phyloP scores from a whole-genome alignment of 2,113 vertebrate genomes.

The Micromys minutus region DNA sequence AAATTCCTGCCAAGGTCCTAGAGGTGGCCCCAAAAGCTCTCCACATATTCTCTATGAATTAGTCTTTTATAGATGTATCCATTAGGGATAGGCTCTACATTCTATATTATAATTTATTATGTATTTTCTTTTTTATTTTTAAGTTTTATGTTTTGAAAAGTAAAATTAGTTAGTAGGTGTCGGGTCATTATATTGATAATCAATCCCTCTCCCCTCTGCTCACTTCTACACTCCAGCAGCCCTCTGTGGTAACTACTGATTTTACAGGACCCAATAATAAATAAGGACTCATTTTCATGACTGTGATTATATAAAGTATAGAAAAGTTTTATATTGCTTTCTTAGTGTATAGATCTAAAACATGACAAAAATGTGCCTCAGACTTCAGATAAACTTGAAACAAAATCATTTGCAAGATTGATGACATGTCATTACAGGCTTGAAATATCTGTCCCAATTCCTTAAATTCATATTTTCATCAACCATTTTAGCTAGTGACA shows the following conservation, averaged over 20 bases:
- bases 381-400: conserved; percentile 18
- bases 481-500: conserved; percentile 28
- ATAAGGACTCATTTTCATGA: neutral
- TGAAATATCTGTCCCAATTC: conserved; percentile 50
- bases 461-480: conserved; percentile 58
- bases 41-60: neutral
- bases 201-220: neutral
- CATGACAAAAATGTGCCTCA: neutral
- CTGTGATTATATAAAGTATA: conserved; percentile 13
- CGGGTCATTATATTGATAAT: neutral
- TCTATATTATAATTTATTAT: neutral
- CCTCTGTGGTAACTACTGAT: neutral
- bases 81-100: neutral
- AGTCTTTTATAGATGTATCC: neutral
- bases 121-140: neutral
- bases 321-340: neutral
- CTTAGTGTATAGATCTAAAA: neutral
- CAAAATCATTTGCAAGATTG: conserved; percentile 58
- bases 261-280: neutral
- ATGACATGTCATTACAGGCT: neutral
- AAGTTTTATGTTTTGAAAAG: neutral
- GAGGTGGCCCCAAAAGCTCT: too few relatives aligned
- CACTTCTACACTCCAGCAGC: neutral
- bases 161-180: neutral
- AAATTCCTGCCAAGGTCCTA: too few relatives aligned